Base-by-base conservation (phyloP, 2,113 vertebrate genomes). In the Oreamnos americanus region DNA sequence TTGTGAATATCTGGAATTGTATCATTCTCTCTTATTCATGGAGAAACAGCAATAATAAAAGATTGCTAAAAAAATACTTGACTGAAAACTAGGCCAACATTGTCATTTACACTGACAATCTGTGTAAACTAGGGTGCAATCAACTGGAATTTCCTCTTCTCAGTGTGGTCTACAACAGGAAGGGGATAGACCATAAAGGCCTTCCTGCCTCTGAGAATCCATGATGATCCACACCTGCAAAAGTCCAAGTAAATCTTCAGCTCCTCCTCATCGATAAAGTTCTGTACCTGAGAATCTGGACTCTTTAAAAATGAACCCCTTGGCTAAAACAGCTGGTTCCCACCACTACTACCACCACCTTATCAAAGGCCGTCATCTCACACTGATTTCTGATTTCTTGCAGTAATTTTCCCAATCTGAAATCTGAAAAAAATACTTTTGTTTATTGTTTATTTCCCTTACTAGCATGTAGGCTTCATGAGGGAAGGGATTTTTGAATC, bases 61-160 rank as follows among this genome's bases (percentile, higher is more conserved):
- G 26, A 39, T 79, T 15, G 33, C 25, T 62, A 89, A 93, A 93
- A 87, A 87, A 93, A 93, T 26, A 84, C n/a, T 51, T 74, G 60
- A 23, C 76, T 28, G 2, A 60, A 55, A 76, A 62, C 28, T 14
- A 51, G 45, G 16, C 30, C 36, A 78, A 36, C 12, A 33, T 64
- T 85, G 23, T 17, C 62, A 23, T 25, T 74, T 25, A 74, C 67
- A 43, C 39, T 86, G 47, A 16, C 14, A 28, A 12, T 64, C 6
- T 79, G n/a, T 67, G 39, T 64, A 39, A 86, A 86, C 33, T 6
- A 39, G 28, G n/a, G 7, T 79, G 28, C n/a, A 91, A 13, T 86
- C 92, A 51, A 43, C 58, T 86, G 33, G n/a, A 71, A 71, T 79
- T 89, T 71, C 19, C 21, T 14, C 25, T 91, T 30, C 26, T 81